Evolutionary conservation across 2,888 invertebrate species (phyloP), one percentile per base, ranked within the genome.

Genomic region (Agonopterix arenella): DNA sequence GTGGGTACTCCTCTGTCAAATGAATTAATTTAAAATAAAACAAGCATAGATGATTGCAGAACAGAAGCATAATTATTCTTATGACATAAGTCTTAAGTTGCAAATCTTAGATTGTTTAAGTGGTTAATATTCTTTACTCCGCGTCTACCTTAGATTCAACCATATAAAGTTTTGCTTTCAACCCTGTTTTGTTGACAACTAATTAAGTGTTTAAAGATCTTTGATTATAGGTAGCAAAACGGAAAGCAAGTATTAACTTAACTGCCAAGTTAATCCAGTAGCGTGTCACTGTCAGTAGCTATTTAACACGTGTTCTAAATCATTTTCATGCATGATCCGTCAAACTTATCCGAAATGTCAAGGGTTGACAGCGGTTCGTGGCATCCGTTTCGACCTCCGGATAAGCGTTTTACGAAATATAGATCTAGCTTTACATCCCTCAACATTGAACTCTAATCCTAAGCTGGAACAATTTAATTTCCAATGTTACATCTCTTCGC

Each of bases 331-430:
- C 69, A 77, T 80, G 76, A 86, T 83, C 78, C 68, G 81, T 84
- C 81, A 81, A 80, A 84, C 69, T 80, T 79, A 85, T 84, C 79
- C 79, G 60, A 65, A 61, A 77, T 76, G 84, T 88, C 86, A 84
- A 80, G 83, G 80, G 80, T 84, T 88, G 86, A 89, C 84, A 80
- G 74, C 68, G 78, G 83, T 77, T 75, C 82, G 78, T 80, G 82
- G 76, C 84, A 80, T 78, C 79, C 78, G 78, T 66, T 68, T 57
- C 74, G 75, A 79, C 73, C 76, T 74, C 64, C 62, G 78, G 76
- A 82, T 80, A 70, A 80, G 69, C 10, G 10, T 9, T 40, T 40
- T 40, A 40, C 40, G n/a, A 40, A 40, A 40, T 40, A n/a, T 40
- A 40, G 40, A 40, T 40, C 40, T n/a, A 40, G 40, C 10, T 40